phyloP scores from a whole-genome alignment of 2,797 vertebrate genomes.

The Enteromius radiatus region DNA sequence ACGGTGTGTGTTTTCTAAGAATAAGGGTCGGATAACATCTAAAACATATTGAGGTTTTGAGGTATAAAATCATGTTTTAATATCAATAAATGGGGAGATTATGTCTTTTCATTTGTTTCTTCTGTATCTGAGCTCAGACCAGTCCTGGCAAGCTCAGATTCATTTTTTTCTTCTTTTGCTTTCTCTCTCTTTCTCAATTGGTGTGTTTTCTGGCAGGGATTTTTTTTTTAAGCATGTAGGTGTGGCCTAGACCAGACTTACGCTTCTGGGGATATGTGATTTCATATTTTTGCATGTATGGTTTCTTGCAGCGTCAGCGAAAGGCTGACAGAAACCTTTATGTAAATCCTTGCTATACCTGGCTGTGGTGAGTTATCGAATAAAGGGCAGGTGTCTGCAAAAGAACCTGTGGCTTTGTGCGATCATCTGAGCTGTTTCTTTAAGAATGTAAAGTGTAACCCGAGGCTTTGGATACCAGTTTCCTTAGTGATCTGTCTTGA shows the following conservation, averaged over 20 bases:
- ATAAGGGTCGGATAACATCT: constrained; percentile 26
- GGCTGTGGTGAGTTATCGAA: not conserved
- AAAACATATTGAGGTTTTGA: constrained; percentile 44
- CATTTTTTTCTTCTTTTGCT: constrained; percentile 1
- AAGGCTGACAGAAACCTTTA: constrained; percentile 3
- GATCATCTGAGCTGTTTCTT: not conserved
- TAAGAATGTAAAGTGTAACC: constrained; percentile 24
- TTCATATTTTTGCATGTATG: not conserved
- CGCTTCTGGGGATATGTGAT: constrained; percentile 37
- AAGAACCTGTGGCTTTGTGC: constrained; percentile 1
- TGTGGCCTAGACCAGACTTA: constrained; percentile 63
- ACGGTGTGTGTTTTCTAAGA: constrained; percentile 55
- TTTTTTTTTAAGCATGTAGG: constrained; percentile 59
- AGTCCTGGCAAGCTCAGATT: constrained; percentile 19
- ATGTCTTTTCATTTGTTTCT: constrained; percentile 24
- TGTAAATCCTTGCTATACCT: not conserved
- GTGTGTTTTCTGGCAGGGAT: constrained; percentile 42
- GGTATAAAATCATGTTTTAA: constrained; percentile 30
- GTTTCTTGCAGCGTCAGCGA: constrained; percentile 26
- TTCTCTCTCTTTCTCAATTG: not conserved
- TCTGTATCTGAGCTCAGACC: constrained; percentile 31
- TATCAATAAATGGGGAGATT: constrained; percentile 47
- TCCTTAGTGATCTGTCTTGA: constrained; percentile 14
- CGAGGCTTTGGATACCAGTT: constrained; percentile 20
- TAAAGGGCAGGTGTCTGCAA: constrained; percentile 8